Evolutionary conservation across 1,140 invertebrate genomes (phyloP).

Genomic region (Adoxophyes honmai): DNA sequence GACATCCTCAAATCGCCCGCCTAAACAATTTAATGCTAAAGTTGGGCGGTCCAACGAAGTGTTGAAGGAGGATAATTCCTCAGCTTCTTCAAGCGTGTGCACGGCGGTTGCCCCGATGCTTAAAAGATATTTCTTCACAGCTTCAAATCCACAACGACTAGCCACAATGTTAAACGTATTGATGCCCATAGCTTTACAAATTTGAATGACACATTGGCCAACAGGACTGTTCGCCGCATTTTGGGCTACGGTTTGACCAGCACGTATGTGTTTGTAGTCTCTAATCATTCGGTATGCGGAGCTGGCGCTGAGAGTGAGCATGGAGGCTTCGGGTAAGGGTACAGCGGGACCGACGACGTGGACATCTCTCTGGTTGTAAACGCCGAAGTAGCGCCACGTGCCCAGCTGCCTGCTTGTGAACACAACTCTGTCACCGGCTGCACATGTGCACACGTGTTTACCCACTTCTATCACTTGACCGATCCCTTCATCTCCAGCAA

Average conservation of each 20-base stretch:
- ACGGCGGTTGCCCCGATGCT: constrained; percentile 89
- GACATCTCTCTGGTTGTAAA: constrained; percentile 81
- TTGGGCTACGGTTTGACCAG: constrained; percentile 88
- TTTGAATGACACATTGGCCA: constrained; percentile 94
- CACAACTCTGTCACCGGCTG: constrained; percentile 89
- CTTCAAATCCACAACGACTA: constrained; percentile 83
- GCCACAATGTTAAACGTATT: constrained; percentile 93
- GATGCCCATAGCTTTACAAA: constrained; percentile 85
- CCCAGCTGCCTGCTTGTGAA: constrained; percentile 83
- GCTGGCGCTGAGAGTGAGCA: constrained; percentile 93
- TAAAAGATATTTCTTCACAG: constrained; percentile 83
- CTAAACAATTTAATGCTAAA: constrained; percentile 95
- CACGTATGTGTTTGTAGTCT: constrained; percentile 89
- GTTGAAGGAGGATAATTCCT: constrained; percentile 83
- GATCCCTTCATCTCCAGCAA: constrained; percentile 95
- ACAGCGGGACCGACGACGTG: constrained; percentile 83
- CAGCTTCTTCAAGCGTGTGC: constrained; percentile 91
- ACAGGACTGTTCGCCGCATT: constrained; percentile 97
- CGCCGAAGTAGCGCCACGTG: constrained; percentile 89
- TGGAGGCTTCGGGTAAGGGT: constrained; percentile 86
- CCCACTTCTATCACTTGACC: constrained; percentile 88
- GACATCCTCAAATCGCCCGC: constrained; percentile 92
- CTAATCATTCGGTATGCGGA: constrained; percentile 96
- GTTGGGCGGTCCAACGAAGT: constrained; percentile 82
- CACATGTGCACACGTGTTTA: constrained; percentile 79